Evolutionary conservation across 2,113 vertebrate species (phyloP).

Genomic region (Aegotheles bennettii): DNA sequence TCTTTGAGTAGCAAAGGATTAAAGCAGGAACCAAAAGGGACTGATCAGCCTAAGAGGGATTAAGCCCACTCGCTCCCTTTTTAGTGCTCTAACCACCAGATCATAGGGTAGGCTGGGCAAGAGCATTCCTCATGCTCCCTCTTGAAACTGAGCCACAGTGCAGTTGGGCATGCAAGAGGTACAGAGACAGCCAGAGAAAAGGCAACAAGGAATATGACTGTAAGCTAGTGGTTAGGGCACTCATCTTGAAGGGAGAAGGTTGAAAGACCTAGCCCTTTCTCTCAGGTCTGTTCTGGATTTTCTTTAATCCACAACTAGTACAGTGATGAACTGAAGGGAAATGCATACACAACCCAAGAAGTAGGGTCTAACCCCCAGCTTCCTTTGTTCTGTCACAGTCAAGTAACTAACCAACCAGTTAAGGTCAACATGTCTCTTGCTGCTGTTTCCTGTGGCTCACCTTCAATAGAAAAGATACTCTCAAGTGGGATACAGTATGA

Average conservation of each 20-base stretch:
- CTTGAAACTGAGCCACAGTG: not conserved
- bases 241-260: not conserved
- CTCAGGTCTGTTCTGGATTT: not conserved
- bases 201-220: not conserved
- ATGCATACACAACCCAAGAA: not conserved
- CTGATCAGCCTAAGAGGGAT: not conserved
- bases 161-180: not conserved
- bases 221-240: not conserved
- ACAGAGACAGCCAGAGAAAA: not conserved
- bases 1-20: not conserved
- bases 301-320: not conserved
- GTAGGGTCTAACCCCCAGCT: not conserved
- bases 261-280: not conserved
- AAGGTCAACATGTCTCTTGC: not conserved
- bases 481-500: not conserved
- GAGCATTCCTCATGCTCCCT: not conserved
- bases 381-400: not conserved
- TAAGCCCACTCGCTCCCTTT: not conserved
- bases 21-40: not conserved
- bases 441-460: not conserved
- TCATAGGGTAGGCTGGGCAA: not conserved
- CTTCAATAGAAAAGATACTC: not conserved
- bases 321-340: not conserved
- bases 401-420: not conserved
- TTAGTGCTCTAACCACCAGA: not conserved